These are phyloP conservation scores for Micromys minutus DNA, from an alignment of 2,113 vertebrate species.

Conservation along the genomic window DNA sequence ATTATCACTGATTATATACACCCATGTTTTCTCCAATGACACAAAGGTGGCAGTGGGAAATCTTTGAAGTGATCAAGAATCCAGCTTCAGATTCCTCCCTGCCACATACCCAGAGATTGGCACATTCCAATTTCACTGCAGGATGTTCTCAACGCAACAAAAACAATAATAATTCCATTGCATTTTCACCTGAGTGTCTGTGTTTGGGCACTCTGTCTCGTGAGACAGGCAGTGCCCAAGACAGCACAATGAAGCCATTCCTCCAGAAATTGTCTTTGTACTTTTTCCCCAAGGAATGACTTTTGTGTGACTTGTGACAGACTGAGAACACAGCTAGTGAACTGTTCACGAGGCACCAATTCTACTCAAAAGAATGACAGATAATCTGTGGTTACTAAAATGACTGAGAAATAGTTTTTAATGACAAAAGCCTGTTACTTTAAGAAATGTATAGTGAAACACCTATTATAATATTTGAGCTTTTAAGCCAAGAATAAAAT, in stretches of 20 bases:
- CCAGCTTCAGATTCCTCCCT: not conserved
- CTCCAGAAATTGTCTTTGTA: not conserved
- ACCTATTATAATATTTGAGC: not conserved
- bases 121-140: not conserved
- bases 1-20: not conserved
- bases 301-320: not conserved
- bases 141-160: not conserved
- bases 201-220: conserved; percentile 18
- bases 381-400: not conserved
- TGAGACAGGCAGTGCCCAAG: not conserved
- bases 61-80: not conserved
- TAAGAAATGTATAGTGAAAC: not conserved
- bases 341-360: not conserved
- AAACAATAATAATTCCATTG: conserved; percentile 25
- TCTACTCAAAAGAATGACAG: conserved; percentile 39
- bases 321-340: too few species aligned
- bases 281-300: not conserved
- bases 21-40: not conserved
- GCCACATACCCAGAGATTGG: not conserved
- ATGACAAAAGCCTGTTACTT: too few species aligned
- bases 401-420: conserved; percentile 15
- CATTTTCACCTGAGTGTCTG: not conserved
- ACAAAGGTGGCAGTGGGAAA: not conserved
- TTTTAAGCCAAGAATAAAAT: not conserved
- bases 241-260: not conserved